Evolutionary conservation across 2,113 vertebrate genomes (phyloP), one percentile per base, ranked within the genome.

Genomic region (Motacilla tschutschensis): DNA sequence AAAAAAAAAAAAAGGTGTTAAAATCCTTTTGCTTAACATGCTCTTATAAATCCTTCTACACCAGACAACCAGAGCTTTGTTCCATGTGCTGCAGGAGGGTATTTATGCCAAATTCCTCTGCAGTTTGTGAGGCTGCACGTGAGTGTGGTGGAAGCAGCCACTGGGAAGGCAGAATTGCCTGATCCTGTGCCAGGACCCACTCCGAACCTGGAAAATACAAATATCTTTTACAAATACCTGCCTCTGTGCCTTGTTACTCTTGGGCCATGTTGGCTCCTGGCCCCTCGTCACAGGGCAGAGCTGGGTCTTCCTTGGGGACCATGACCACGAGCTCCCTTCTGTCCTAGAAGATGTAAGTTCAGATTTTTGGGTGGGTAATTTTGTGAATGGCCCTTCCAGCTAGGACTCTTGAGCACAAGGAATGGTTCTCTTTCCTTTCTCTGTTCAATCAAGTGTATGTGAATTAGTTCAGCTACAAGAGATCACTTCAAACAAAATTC

Each of bases 261-360:
- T 14, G 5, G 1, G 1, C 6, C 13, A 17, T 0, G 2, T 5
- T 55, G 22, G 40, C 59, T 79, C 17, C 59, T 33, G 40, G 50
- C 17, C n/a, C 14, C 47, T 33, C 4, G 14, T 2, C 10, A 7
- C 9, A 38, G 8, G 14, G 19, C 47, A 79, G 20, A 79, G 31
- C 8, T 44, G 9, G 46, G 25, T 17, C 25, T 70, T 16, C 16
- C 6, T 5, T 44, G 33, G 11, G 38, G 8, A 77, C 5, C 21
- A 3, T 2, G 14, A 40, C 28, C 21, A n/a, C 1, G 0, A 40
- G 5, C 9, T 47, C 33, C 65, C 12, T 48, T 69, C 60, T 41
- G 19, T 20, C 41, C 29, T 33, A 4, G 25, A 51, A 9, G 10
- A 18, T 14, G 6, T 0, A 2, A 31, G 3, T 26, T 33, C 51